These are phyloP conservation scores for Drosophila algonquin DNA, from an alignment of 2,888 invertebrate species.

Conservation along the genomic window DNA sequence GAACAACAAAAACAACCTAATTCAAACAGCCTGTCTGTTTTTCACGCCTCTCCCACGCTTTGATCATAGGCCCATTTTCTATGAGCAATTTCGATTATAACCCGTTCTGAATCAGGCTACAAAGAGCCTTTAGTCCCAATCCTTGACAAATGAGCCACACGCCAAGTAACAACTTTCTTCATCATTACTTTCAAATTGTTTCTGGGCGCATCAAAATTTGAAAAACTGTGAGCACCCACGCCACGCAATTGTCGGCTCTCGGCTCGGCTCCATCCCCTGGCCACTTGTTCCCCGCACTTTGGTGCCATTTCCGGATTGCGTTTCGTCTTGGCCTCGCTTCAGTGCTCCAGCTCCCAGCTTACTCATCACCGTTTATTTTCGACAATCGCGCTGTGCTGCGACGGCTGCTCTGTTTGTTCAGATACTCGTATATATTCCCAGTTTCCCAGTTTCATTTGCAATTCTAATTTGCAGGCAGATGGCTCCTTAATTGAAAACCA, in stretches of 20 bases:
- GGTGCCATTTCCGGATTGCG: constrained; percentile 65
- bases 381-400: constrained; percentile 28
- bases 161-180: constrained; percentile 79
- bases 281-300: constrained; percentile 64
- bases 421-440: constrained; percentile 26
- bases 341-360: constrained; percentile 6
- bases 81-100: constrained; percentile 62
- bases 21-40: constrained; percentile 29
- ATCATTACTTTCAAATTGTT: constrained; percentile 78
- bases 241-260: constrained; percentile 30
- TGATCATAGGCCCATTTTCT: constrained; percentile 59
- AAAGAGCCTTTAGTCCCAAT: constrained; percentile 45
- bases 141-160: constrained; percentile 78
- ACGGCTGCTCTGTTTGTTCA: constrained; percentile 28
- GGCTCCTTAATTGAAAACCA: constrained; percentile 58
- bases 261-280: constrained; percentile 2
- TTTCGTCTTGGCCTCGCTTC: constrained; percentile 26
- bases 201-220: constrained; percentile 56
- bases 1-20: constrained; percentile 6
- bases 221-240: constrained; percentile 49
- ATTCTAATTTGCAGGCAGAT: constrained; percentile 68
- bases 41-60: constrained; percentile 57
- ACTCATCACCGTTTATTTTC: constrained; percentile 63
- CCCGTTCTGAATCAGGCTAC: constrained; percentile 23
- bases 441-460: constrained; percentile 58